Percentiles rank a stretch among this genome's conserved stretches.
Conservation (phyloP, 2,797 vertebrate species). For the Notoglanidium macrostoma region DNA sequence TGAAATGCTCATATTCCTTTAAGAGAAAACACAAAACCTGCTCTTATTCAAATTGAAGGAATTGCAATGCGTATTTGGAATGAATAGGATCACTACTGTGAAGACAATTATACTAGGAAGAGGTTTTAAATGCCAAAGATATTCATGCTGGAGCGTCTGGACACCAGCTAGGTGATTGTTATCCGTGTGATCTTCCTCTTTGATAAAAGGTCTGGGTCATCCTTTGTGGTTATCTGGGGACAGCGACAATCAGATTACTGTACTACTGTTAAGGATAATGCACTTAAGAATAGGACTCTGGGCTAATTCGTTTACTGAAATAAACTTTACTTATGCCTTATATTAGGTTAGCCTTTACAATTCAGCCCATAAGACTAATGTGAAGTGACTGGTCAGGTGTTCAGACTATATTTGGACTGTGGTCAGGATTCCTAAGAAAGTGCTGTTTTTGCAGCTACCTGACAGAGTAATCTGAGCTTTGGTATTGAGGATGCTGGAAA, state of each 20-base stretch:
- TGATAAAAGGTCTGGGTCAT: slow-evolving; percentile 13
- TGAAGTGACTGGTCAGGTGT: background rate
- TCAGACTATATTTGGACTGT: slow-evolving; percentile 9
- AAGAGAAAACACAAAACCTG: background rate
- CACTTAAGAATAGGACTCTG: slow-evolving; percentile 3
- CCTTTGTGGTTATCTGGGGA: slow-evolving; percentile 11
- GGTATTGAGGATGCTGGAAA: slow-evolving; percentile 45
- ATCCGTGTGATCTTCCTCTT: slow-evolving; percentile 18
- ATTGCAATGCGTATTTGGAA: background rate
- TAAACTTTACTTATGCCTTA: background rate
- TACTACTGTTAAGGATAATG: slow-evolving; percentile 22
- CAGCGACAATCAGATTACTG: slow-evolving; percentile 26
- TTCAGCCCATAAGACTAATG: background rate
- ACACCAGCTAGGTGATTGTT: background rate
- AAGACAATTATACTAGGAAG: background rate
- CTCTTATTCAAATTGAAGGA: background rate
- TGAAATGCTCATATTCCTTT: slow-evolving; percentile 12
- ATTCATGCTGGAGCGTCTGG: background rate
- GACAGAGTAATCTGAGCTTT: slow-evolving; percentile 34
- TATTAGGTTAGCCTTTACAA: background rate
- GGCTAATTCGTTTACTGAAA: slow-evolving; percentile 16
- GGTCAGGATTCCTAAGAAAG: background rate
- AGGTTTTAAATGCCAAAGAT: background rate
- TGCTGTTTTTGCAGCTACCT: background rate
- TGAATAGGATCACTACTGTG: background rate